Conservation (phyloP, 2,888 invertebrate species). For the Caenorhabditis macrosperma region DNA sequence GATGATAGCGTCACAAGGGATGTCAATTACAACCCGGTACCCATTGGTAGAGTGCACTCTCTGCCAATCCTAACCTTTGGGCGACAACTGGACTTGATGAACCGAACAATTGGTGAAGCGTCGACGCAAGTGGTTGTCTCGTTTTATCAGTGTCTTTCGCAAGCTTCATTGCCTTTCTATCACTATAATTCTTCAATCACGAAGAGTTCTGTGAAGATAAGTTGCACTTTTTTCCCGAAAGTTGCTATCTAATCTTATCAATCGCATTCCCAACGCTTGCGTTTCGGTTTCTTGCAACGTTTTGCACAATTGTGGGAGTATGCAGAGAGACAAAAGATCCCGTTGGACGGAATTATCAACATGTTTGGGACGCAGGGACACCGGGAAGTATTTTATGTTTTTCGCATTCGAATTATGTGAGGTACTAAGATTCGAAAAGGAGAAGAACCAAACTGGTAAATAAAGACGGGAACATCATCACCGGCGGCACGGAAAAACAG, state of each 20-base stretch:
- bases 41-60: constrained; percentile 14
- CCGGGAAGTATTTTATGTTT: background rate
- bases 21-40: constrained; percentile 21
- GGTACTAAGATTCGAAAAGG: background rate
- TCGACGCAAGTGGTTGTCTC: background rate
- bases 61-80: constrained; percentile 10
- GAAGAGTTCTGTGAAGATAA: constrained; percentile 37
- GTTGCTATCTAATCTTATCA: constrained; percentile 34
- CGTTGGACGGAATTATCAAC: constrained; percentile 20
- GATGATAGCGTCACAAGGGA: background rate
- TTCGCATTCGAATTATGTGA: constrained; percentile 21
- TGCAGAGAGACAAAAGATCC: constrained; percentile 3
- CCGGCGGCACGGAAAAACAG: background rate
- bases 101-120: constrained; percentile 28
- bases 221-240: constrained; percentile 33
- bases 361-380: constrained; percentile 3
- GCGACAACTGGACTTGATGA: constrained; percentile 24
- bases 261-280: constrained; percentile 1
- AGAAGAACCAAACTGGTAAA: background rate
- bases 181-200: constrained; percentile 18
- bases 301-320: constrained; percentile 24
- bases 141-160: constrained; percentile 22
- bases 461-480: constrained; percentile 1
- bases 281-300: constrained; percentile 22
- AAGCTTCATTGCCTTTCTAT: constrained; percentile 24